Percentiles rank a stretch among this genome's conserved stretches.
These are phyloP conservation scores for Bergia puertoricense DNA, from an alignment of 92 coral and sea anemone genomes.

Conservation along the genomic window DNA sequence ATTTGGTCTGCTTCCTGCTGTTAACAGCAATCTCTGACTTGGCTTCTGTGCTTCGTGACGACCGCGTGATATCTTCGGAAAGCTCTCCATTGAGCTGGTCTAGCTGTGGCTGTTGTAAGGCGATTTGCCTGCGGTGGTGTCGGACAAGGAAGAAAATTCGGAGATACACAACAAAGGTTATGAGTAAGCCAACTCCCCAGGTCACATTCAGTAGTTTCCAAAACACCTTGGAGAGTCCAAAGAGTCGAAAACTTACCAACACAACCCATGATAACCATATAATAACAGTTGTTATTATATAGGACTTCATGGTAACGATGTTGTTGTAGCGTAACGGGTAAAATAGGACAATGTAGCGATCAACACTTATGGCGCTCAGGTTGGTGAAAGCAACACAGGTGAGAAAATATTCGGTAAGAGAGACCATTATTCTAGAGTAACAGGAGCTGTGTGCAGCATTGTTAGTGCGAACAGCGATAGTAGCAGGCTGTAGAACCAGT, in stretches of 20 bases:
- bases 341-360: constrained; percentile 11
- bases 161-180: neutral
- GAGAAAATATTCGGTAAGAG: constrained; percentile 25
- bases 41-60: neutral
- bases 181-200: neutral
- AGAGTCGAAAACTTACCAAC: constrained; percentile 27
- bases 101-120: neutral
- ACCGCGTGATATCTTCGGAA: too few relatives aligned
- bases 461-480: neutral
- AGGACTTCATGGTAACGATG: neutral
- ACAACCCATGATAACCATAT: constrained; percentile 7
- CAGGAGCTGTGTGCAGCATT: neutral
- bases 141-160: constrained; percentile 11
- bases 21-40: neutral
- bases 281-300: neutral
- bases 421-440: neutral
- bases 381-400: constrained; percentile 24
- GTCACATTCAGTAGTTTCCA: neutral
- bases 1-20: neutral
- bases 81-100: neutral
- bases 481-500: constrained; percentile 19
- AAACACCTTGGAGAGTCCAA: constrained; percentile 20
- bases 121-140: constrained; percentile 4
- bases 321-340: constrained; percentile 17
- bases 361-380: constrained; percentile 10